Conservation (phyloP, 1,140 invertebrate genomes). For the Leptopilina clavipes region DNA sequence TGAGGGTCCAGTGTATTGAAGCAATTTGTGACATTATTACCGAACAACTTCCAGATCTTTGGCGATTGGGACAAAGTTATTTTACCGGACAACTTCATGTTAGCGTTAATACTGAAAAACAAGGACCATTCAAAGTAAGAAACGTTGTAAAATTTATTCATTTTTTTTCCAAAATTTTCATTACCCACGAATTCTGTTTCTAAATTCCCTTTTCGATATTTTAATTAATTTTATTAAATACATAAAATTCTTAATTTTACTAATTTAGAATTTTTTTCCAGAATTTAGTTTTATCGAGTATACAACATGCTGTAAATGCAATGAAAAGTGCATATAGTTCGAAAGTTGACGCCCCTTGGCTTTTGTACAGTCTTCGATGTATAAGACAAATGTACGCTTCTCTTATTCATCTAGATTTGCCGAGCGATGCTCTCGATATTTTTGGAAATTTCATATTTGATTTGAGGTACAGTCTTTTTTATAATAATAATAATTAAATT, state of each 20-base stretch:
- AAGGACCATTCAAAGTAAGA: slow-evolving; percentile 82
- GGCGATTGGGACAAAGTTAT: slow-evolving; percentile 92
- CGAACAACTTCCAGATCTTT: slow-evolving; percentile 87
- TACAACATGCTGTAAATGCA: slow-evolving; percentile 67
- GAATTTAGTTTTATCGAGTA: slow-evolving; percentile 69
- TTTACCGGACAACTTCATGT: slow-evolving; percentile 88
- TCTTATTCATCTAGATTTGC: slow-evolving; percentile 85
- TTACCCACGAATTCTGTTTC: no score
- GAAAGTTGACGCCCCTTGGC: slow-evolving; percentile 81
- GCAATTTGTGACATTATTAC: slow-evolving; percentile 82
- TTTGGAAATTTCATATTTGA: slow-evolving; percentile 91
- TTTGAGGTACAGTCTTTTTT: slow-evolving; percentile 75
- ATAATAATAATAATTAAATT: no score
- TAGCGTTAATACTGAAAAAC: slow-evolving; percentile 81
- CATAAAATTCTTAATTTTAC: no score
- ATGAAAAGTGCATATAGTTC: slow-evolving; percentile 71
- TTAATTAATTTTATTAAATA: no score
- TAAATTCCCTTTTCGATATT: no score
- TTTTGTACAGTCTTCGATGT: slow-evolving; percentile 85
- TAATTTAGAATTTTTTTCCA: slow-evolving; percentile 45
- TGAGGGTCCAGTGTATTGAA: slow-evolving; percentile 82
- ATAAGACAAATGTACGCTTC: slow-evolving; percentile 82
- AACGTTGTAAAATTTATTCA: slow-evolving; percentile 28
- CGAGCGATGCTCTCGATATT: slow-evolving; percentile 87
- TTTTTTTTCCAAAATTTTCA: slow-evolving; percentile 15